A percentile compares a stretch with the other conserved stretches of the same genome.
phyloP scores from a whole-genome alignment of 2,797 vertebrate genomes.

The Danionella dracula region DNA sequence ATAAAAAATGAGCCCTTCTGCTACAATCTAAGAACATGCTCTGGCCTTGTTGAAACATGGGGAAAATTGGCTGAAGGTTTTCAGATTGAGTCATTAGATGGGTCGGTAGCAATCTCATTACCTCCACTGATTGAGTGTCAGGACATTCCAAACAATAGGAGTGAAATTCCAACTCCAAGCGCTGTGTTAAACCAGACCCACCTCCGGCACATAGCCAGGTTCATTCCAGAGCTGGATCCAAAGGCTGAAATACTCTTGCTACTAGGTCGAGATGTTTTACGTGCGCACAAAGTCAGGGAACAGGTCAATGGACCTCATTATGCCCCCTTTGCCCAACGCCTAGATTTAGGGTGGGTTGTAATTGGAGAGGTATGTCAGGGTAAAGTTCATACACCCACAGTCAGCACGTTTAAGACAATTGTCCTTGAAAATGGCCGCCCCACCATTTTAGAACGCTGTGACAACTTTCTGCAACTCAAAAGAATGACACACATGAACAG shows the following conservation, averaged over 20 bases:
- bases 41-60: not conserved
- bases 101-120: not conserved
- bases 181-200: not conserved
- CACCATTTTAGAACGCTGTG: not conserved
- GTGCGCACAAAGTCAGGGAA: not conserved
- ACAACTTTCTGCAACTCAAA: not conserved
- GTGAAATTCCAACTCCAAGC: not conserved
- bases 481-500: not conserved
- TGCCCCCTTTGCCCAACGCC: no score
- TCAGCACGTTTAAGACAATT: not conserved
- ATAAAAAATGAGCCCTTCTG: no score
- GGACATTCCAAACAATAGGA: not conserved
- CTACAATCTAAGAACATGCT: no score
- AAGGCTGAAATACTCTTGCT: not conserved
- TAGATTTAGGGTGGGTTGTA: no score
- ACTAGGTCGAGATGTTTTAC: not conserved
- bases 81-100: not conserved
- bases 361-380: no score
- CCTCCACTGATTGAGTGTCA: not conserved
- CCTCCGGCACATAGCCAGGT: not conserved
- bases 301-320: not conserved
- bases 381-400: not conserved
- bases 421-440: not conserved
- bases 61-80: not conserved
- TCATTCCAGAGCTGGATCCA: not conserved